Conservation (phyloP, 2,797 vertebrate genomes). For the Anniella stebbinsi region DNA sequence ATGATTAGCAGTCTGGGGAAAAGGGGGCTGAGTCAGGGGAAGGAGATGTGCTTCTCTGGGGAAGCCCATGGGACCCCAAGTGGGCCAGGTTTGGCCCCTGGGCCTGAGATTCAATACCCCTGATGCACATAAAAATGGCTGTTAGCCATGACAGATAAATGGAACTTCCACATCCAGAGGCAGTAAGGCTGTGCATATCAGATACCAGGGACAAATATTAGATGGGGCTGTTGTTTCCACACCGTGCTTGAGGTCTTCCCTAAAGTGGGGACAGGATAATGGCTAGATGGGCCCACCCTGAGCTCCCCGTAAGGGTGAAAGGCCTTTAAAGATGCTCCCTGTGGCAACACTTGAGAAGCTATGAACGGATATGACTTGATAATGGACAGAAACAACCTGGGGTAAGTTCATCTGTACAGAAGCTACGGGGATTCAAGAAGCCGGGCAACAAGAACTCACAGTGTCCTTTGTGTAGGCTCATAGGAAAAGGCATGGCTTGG, state of each 20-base stretch:
- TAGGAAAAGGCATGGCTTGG: accelerated
- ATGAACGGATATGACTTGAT: neutral
- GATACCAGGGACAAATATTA: neutral
- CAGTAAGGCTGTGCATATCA: neutral
- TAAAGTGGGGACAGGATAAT: neutral
- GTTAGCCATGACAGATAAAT: neutral
- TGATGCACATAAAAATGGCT: neutral
- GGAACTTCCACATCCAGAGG: neutral
- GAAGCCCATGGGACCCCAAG: too few species aligned
- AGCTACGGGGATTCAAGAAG: neutral
- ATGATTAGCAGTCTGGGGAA: too few species aligned
- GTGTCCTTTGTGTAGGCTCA: neutral
- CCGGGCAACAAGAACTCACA: too few species aligned
- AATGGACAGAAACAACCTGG: neutral
- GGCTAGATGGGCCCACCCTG: neutral
- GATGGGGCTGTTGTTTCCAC: neutral
- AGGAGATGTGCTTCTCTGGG: too few species aligned
- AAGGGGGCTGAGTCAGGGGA: too few species aligned
- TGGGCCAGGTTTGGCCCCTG: too few species aligned
- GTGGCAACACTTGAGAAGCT: neutral
- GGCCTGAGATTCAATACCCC: too few species aligned
- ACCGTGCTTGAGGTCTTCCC: neutral
- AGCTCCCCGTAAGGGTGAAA: neutral
- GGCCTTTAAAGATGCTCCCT: neutral
- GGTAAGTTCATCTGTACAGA: neutral